Evolutionary conservation across 1,140 invertebrate genomes (phyloP).

Genomic region (Anagrus nilaparvatae): DNA sequence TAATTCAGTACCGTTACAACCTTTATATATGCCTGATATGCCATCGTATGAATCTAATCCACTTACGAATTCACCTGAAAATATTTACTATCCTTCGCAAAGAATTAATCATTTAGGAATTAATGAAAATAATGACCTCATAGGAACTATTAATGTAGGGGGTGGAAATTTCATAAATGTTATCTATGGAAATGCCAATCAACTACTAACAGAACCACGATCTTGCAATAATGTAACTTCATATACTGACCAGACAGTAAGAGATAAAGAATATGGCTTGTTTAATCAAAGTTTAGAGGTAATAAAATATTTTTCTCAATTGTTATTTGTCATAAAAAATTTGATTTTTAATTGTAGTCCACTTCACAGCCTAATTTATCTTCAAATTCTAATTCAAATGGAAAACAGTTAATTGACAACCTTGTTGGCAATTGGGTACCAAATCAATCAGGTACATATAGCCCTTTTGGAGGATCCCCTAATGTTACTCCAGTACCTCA

Average conservation of each 20-base stretch:
- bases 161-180: conserved; percentile 42
- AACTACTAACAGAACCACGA: conserved; percentile 37
- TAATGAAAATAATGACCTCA: conserved; percentile 38
- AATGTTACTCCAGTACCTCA: conserved; percentile 32
- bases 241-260: conserved; percentile 27
- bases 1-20: conserved; percentile 28
- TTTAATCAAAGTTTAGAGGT: conserved; percentile 26
- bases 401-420: conserved; percentile 56
- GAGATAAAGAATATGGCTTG: conserved; percentile 37
- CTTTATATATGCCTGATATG: conserved; percentile 32
- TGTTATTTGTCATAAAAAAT: no score
- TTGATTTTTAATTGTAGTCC: conserved; percentile 16
- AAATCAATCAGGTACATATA: conserved; percentile 70
- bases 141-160: conserved; percentile 40
- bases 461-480: conserved; percentile 56
- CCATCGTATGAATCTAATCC: conserved; percentile 24
- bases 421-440: conserved; percentile 72
- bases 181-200: conserved; percentile 36
- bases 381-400: conserved; percentile 30
- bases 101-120: conserved; percentile 34
- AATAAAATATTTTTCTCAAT: no score
- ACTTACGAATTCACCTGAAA: conserved; percentile 21
- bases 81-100: conserved; percentile 34
- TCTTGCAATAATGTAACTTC: conserved; percentile 27
- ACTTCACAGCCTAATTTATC: conserved; percentile 22